phyloP scores from a whole-genome alignment of 2,113 vertebrate species.

The Pollachius pollachius region DNA sequence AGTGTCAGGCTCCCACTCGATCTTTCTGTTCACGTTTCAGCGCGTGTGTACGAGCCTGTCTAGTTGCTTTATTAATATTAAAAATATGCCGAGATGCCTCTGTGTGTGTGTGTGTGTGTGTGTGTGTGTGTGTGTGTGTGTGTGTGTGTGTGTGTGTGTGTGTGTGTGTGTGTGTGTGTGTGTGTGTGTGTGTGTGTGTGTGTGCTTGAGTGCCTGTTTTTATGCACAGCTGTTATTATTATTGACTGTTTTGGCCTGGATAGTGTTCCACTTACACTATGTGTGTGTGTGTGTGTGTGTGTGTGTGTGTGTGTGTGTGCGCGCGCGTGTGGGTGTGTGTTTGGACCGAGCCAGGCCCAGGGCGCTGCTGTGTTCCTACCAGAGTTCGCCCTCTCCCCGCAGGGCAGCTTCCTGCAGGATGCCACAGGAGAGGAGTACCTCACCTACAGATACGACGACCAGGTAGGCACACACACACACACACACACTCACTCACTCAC shows the following conservation, averaged over 20 bases:
- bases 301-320: not conserved
- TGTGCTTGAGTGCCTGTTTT: no score
- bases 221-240: no score
- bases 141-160: no score
- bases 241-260: not conserved
- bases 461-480: conserved; percentile 51
- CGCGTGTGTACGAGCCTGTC: no score
- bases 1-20: no score
- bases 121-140: no score
- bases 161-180: no score
- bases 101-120: no score
- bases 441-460: conserved; percentile 87
- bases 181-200: no score
- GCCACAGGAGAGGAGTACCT: conserved; percentile 87
- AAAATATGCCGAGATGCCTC: no score
- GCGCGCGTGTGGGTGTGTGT: not conserved
- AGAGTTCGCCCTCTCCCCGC: conserved; percentile 91
- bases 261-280: not conserved
- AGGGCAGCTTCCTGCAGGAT: conserved; percentile 91
- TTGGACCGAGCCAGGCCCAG: conserved; percentile 70
- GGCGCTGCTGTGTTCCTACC: conserved; percentile 85
- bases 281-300: not conserved
- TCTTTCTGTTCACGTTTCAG: no score
- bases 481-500: not conserved
- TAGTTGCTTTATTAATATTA: no score